Evolutionary conservation across 2,888 invertebrate genomes (phyloP).

Genomic region (Odontothrips loti): DNA sequence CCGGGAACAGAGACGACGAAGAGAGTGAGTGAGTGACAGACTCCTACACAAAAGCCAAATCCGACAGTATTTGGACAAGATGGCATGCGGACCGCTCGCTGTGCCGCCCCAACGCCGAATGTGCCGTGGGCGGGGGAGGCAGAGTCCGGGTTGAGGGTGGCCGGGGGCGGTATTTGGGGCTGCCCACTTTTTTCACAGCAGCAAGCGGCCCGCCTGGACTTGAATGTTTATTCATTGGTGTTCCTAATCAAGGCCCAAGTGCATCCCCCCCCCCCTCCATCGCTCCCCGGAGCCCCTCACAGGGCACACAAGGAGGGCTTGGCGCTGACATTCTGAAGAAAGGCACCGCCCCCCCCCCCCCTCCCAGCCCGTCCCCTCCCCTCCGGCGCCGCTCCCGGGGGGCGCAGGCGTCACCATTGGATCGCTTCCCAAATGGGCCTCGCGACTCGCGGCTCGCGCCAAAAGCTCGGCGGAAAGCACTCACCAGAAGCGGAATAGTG

Average conservation of each 20-base stretch:
- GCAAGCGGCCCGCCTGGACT: too few species aligned
- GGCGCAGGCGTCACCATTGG: neutral
- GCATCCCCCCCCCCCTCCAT: neutral
- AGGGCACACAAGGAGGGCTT: neutral
- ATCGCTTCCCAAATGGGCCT: constrained; percentile 18
- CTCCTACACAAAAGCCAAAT: too few species aligned
- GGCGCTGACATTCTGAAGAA: constrained; percentile 10
- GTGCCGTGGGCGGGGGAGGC: too few species aligned
- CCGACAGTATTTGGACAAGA: too few species aligned
- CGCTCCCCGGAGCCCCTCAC: neutral
- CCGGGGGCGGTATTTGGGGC: too few species aligned
- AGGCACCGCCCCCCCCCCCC: neutral
- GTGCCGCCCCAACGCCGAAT: too few species aligned
- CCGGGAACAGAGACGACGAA: too few species aligned
- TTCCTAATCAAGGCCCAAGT: constrained; percentile 10
- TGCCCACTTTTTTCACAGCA: too few species aligned
- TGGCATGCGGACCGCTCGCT: too few species aligned
- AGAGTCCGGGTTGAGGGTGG: too few species aligned
- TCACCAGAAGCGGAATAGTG: neutral
- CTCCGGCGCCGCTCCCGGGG: neutral
- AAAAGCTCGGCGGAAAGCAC: neutral
- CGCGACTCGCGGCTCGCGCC: constrained; percentile 1
- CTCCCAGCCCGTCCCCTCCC: neutral
- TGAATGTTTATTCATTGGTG: constrained; percentile 9
- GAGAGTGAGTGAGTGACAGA: too few species aligned